These are phyloP conservation scores for Colostygia pectinataria DNA, from an alignment of 2,888 invertebrate species.

Conservation along the genomic window DNA sequence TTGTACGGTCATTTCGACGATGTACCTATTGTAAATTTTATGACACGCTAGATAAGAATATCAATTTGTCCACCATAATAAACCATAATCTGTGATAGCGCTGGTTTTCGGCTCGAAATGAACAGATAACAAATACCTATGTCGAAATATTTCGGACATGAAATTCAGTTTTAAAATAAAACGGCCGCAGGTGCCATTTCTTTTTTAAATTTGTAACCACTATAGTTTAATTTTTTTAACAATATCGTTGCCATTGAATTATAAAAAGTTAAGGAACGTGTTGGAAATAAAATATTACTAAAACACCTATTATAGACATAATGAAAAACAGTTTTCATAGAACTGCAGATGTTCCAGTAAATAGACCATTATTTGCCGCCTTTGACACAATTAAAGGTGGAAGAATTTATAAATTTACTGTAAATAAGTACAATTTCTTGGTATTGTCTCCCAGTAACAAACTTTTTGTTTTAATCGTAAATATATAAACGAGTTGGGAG, in stretches of 20 bases:
- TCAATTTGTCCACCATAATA: slow-evolving; percentile 64
- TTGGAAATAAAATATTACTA: background rate
- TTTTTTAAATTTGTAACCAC: no score
- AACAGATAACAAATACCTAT: slow-evolving; percentile 50
- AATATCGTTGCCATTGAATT: background rate
- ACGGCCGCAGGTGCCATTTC: no score
- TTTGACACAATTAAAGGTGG: slow-evolving; percentile 3
- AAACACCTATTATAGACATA: background rate
- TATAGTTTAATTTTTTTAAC: no score
- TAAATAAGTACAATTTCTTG: slow-evolving; percentile 6
- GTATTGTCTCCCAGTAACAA: slow-evolving; percentile 1
- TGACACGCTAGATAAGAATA: slow-evolving; percentile 65
- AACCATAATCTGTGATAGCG: slow-evolving; percentile 59
- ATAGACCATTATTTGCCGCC: slow-evolving; percentile 5
- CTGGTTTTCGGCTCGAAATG: slow-evolving; percentile 52
- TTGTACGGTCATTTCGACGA: slow-evolving; percentile 61
- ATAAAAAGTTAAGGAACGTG: background rate
- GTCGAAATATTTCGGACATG: slow-evolving; percentile 4
- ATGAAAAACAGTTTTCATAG: slow-evolving; percentile 7
- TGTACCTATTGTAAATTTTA: slow-evolving; percentile 73
- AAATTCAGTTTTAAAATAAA: no score
- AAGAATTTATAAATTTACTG: slow-evolving; percentile 9
- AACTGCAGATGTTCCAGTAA: slow-evolving; percentile 15
- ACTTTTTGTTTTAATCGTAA: slow-evolving; percentile 10
- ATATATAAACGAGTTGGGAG: slow-evolving; percentile 1